Conservation (phyloP, 2,113 vertebrate genomes). For the Chaetorhynchus papuensis region DNA sequence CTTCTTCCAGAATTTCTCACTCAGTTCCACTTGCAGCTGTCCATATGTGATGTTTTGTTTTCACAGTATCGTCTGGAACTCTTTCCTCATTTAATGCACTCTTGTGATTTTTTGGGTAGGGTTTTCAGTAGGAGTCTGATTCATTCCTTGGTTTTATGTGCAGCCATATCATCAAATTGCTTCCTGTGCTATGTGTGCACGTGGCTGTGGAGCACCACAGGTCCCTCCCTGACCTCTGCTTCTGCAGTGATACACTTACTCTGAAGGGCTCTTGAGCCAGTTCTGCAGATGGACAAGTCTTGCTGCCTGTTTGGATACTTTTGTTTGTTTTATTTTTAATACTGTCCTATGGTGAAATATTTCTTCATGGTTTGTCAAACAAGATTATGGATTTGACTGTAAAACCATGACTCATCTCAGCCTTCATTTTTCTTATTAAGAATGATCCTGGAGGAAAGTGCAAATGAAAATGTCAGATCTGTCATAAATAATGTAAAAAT, state of each 20-base stretch:
- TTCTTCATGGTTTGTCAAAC: conserved; percentile 48
- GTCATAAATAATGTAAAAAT: conserved; percentile 80
- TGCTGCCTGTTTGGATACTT: neutral
- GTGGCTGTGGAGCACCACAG: neutral
- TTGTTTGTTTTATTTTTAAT: conserved; percentile 38
- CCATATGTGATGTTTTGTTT: neutral
- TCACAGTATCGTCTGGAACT: neutral
- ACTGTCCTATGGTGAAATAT: conserved; percentile 34
- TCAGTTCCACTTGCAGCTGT: neutral
- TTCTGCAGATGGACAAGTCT: neutral
- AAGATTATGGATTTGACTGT: conserved; percentile 32
- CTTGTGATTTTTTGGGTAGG: neutral
- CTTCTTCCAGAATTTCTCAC: conserved; percentile 4
- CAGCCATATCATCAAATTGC: neutral
- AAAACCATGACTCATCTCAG: conserved; percentile 37
- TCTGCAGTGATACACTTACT: neutral
- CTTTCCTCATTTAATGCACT: neutral
- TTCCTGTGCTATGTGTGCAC: neutral
- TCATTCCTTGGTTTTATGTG: neutral
- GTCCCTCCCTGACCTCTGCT: neutral
- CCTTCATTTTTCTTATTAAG: conserved; percentile 48
- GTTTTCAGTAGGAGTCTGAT: neutral
- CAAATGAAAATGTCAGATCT: conserved; percentile 78
- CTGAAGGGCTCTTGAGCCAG: neutral
- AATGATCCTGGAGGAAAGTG: conserved; percentile 40